Conservation (phyloP, 2,113 vertebrate species). For the Cisticola juncidis region DNA sequence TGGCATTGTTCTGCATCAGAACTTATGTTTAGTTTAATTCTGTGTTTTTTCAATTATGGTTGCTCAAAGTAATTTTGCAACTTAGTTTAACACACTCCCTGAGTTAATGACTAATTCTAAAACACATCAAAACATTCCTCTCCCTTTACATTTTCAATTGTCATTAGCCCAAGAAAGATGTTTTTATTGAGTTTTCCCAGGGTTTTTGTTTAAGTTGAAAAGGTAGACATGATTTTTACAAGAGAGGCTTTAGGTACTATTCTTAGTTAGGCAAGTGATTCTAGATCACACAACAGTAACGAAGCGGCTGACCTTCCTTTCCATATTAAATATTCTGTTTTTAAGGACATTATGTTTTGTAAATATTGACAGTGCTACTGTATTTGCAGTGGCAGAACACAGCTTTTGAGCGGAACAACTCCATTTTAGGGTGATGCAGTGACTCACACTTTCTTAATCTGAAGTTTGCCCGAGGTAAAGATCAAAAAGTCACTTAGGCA, state of each 20-base stretch:
- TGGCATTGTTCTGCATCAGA: neutral
- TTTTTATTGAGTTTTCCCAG: neutral
- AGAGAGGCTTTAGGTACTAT: neutral
- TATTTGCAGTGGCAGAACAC: neutral
- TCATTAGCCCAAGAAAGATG: neutral
- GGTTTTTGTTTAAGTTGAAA: neutral
- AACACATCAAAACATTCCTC: neutral
- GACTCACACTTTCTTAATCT: conserved; percentile 73
- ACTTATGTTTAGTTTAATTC: neutral
- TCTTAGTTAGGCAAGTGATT: neutral
- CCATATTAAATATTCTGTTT: neutral
- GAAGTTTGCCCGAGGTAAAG: conserved; percentile 67
- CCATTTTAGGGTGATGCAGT: conserved; percentile 20
- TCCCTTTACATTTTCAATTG: neutral
- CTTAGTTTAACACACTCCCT: conserved; percentile 49
- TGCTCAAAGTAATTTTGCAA: neutral
- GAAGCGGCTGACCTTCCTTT: neutral
- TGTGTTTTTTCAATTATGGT: neutral
- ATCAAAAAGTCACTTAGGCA: conserved; percentile 67
- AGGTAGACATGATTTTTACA: neutral
- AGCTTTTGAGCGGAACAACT: neutral
- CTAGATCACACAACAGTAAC: neutral
- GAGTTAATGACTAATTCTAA: conserved; percentile 62
- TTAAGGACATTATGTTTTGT: neutral
- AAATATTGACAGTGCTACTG: neutral